phyloP scores from a whole-genome alignment of 1,140 invertebrate genomes.

The Glomeris maerens region DNA sequence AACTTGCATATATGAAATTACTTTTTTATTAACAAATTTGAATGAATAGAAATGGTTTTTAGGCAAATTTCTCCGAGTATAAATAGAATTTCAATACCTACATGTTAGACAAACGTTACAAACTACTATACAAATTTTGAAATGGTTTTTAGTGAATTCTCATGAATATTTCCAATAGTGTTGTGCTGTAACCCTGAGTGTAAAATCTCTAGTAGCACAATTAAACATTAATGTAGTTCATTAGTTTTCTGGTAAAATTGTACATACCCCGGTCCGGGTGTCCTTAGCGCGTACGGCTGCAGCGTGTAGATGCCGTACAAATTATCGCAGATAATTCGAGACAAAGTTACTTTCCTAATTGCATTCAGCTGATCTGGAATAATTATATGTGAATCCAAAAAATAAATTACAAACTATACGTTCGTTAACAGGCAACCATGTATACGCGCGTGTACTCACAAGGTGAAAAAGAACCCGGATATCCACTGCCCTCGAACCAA shows the following conservation, averaged over 20 bases:
- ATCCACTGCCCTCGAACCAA: conserved; percentile 40
- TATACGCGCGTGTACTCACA: conserved; percentile 44
- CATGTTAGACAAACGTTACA: conserved; percentile 2
- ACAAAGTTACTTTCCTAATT: conserved; percentile 23
- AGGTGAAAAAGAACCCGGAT: conserved; percentile 35
- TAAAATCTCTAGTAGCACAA: too few species aligned
- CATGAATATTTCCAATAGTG: not conserved
- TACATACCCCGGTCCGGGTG: conserved; percentile 21
- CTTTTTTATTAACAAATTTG: too few species aligned
- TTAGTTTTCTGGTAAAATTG: too few species aligned
- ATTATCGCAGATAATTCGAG: conserved; percentile 29
- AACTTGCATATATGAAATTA: too few species aligned
- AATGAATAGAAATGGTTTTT: too few species aligned
- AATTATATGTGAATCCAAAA: too few species aligned
- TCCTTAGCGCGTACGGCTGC: conserved; percentile 26
- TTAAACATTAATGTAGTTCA: too few species aligned
- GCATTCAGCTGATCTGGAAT: conserved; percentile 25
- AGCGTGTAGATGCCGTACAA: conserved; percentile 25
- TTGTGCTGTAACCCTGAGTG: not conserved
- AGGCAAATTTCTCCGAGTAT: conserved; percentile 2
- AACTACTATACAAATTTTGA: not conserved
- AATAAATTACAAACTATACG: too few species aligned
- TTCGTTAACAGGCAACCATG: too few species aligned
- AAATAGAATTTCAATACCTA: not conserved
- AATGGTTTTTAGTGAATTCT: too few species aligned